Evolutionary conservation across 2,888 invertebrate species (phyloP), one percentile per base, ranked within the genome.

Genomic region (Sminthurinus aureus): DNA sequence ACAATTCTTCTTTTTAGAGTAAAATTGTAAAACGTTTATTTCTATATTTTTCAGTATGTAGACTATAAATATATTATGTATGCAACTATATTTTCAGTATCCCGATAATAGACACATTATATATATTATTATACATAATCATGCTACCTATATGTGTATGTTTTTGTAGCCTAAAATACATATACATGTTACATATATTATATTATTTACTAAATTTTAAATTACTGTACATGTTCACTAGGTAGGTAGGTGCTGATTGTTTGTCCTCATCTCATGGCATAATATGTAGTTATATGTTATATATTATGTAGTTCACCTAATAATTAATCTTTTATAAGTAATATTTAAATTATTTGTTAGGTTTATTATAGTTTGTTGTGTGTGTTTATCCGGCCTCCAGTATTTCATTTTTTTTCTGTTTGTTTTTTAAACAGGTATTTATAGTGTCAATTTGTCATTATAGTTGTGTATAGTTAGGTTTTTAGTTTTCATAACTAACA

Each of bases 201-300:
- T 58, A 58, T 58, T 15, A 18, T 58, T 2, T 18, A 58, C 9
- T 58, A 38, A 38, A 58, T 2, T 58, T 58, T 58, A 58, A 13
- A 58, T 58, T 58, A 24, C 58, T 77, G 20, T 77, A 58, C 24
- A 77, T 52, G 51, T 77, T 77, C 73, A 58, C 52, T 78, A 38
- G 38, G 38, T 38, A 38, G 38, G 38, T 38, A 79, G 79, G 79
- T 79, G 79, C 79, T 76, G 76, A 76, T 76, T 76, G 76, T 38
- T 38, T 76, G 76, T 51, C 76, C 52, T 77, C 58, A 9, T 58
- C 52, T 77, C 58, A 58, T 58, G 58, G 58, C 58, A 58, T 58
- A n/a, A 66, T 66, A 66, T 15, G 26, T 26, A 0, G 26, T 75
- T 12, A 15, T 22, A 76, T 76, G 18, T 26, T 24, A 38, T 38